Evolutionary conservation across 2,888 invertebrate species (phyloP).

Genomic region (Carpatolechia fugitivella): DNA sequence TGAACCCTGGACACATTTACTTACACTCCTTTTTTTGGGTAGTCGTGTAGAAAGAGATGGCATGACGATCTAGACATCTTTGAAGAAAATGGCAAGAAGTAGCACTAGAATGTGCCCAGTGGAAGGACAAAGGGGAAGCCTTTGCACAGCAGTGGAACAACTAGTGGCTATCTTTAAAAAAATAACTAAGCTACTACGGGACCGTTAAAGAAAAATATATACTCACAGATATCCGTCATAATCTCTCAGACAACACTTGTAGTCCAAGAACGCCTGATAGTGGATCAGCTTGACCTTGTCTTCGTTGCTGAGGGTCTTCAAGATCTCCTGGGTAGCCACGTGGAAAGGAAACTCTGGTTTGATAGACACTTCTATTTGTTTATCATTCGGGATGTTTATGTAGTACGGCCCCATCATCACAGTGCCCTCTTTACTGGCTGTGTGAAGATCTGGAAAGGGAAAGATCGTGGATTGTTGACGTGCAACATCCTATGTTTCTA

Average conservation of each 20-base stretch:
- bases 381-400: slow-evolving; percentile 31
- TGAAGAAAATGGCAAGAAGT: too few species aligned
- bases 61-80: too few species aligned
- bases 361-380: slow-evolving; percentile 28
- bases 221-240: slow-evolving; percentile 63
- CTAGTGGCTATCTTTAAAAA: too few species aligned
- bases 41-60: too few species aligned
- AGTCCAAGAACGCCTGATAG: slow-evolving; percentile 51
- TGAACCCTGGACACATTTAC: too few species aligned
- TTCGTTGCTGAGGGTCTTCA: slow-evolving; percentile 27
- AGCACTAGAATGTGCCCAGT: too few species aligned
- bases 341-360: slow-evolving; percentile 48
- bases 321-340: slow-evolving; percentile 39
- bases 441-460: neutral
- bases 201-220: neutral
- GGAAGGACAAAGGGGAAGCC: too few species aligned
- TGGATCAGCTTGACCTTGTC: slow-evolving; percentile 37
- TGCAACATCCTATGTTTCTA: too few species aligned
- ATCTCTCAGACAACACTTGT: slow-evolving; percentile 45
- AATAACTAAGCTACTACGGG: too few species aligned
- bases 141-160: too few species aligned
- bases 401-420: neutral
- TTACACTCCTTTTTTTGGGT: too few species aligned
- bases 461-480: too few species aligned
- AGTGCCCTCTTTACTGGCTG: neutral